phyloP scores from a whole-genome alignment of 2,797 vertebrate species.

The Sebastes hopkinsi region DNA sequence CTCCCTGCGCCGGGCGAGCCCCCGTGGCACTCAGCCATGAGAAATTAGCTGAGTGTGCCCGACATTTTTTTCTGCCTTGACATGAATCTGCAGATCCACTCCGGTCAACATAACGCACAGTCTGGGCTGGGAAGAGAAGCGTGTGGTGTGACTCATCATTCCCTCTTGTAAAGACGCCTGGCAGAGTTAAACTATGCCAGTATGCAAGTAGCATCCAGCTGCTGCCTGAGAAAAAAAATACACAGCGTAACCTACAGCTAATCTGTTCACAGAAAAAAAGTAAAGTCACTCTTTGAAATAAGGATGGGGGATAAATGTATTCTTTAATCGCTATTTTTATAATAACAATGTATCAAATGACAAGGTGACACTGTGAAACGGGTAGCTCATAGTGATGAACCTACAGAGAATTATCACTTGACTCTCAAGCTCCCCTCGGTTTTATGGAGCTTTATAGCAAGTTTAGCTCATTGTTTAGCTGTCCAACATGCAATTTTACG shows the following conservation, averaged over 20 bases:
- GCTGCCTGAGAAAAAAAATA: conserved; percentile 10
- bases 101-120: conserved; percentile 32
- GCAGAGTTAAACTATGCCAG: conserved; percentile 19
- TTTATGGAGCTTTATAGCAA: neutral
- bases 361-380: neutral
- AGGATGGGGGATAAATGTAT: neutral
- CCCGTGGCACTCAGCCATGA: conserved; percentile 50
- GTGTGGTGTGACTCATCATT: conserved; percentile 51
- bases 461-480: neutral
- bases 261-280: neutral
- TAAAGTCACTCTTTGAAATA: neutral
- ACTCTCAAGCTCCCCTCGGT: neutral
- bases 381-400: neutral
- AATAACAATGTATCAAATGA: neutral
- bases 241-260: neutral
- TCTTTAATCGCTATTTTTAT: neutral
- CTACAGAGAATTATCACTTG: neutral
- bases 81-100: conserved; percentile 42
- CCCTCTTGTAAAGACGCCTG: conserved; percentile 7
- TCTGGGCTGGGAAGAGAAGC: conserved; percentile 16
- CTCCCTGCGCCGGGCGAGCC: conserved; percentile 30
- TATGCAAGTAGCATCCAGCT: neutral
- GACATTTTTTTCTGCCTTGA: conserved; percentile 42
- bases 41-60: conserved; percentile 57
- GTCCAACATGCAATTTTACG: neutral